Evolutionary conservation across 2,888 invertebrate genomes (phyloP), one percentile per base, ranked within the genome.

Genomic region (Microdon myrmicae): DNA sequence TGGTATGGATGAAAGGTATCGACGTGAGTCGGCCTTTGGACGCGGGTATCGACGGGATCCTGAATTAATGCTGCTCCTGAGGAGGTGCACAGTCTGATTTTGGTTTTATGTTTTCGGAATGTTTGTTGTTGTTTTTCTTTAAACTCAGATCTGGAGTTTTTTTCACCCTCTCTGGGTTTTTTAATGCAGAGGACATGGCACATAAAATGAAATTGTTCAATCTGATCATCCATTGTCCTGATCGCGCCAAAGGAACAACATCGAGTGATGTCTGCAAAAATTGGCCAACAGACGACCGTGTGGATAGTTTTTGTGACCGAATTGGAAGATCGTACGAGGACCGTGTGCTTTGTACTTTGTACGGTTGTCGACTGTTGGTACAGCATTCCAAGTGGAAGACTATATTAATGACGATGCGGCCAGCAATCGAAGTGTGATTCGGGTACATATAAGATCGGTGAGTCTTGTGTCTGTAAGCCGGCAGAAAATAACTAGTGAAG

Each of bases 141-240:
- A n/a, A n/a, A n/a, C n/a, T n/a, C n/a, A n/a, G 19, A 16, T 9
- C 22, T 37, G 14, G 48, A 55, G 48, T 31, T 39, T 38, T 10
- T 10, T 14, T 31, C n/a, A 43, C 17, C 10, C 17, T 3, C 6
- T 31, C 29, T 49, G 25, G 19, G 25, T 32, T 12, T 16, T 25
- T 47, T 54, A 47, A 60, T 54, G 55, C 49, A 35, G 47, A 38
- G 43, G 53, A 64, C 64, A 64, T 64, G 64, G 64, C 64, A 53
- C 51, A 47, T 58, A 58, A 64, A 64, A 64, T 64, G 58, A 64
- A 51, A 64, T 64, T 64, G 64, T 64, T 47, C 51, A 47, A 53
- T 58, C 58, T 64, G 58, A 58, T 64, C 56, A 56, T 51, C 64
- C 64, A 58, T 64, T 64, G 61, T 64, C 49, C 49, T 45, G 22